These are phyloP conservation scores for Irena cyanogastra DNA, from an alignment of 2,113 vertebrate genomes.

Conservation along the genomic window DNA sequence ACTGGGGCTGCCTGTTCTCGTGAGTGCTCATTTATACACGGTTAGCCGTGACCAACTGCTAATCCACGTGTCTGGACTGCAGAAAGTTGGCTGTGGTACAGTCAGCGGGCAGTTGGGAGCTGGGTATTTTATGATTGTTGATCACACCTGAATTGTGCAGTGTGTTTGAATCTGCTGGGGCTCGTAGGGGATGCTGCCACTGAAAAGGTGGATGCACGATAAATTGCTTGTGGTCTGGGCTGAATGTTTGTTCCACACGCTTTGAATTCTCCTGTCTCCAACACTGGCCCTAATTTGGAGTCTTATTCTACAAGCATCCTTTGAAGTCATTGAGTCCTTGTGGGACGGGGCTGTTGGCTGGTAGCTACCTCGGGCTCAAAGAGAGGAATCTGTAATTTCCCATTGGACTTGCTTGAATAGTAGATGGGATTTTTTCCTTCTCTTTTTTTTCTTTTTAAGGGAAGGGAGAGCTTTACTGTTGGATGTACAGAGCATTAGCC, in stretches of 20 bases:
- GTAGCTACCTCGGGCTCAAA: slow-evolving; percentile 12
- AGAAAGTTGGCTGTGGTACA: background rate
- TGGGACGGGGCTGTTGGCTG: slow-evolving; percentile 16
- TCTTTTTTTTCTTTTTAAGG: background rate
- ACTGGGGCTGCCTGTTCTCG: background rate
- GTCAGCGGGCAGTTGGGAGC: background rate
- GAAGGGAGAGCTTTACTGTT: background rate
- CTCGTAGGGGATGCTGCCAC: background rate
- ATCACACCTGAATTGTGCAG: background rate
- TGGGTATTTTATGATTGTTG: background rate
- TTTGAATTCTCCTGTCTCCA: background rate
- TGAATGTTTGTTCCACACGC: background rate
- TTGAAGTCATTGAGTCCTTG: slow-evolving; percentile 40
- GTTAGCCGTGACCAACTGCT: background rate
- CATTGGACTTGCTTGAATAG: slow-evolving; percentile 22
- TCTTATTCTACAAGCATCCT: slow-evolving; percentile 10
- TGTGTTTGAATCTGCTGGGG: background rate
- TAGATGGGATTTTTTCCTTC: background rate
- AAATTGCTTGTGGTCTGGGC: background rate
- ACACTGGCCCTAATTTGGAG: background rate
- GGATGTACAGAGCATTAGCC: background rate
- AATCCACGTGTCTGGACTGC: background rate
- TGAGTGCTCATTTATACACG: background rate
- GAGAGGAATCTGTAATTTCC: slow-evolving; percentile 38
- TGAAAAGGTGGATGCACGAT: background rate